Conservation (phyloP, 2,888 invertebrate genomes). For the Gnatocerus cornutus region DNA sequence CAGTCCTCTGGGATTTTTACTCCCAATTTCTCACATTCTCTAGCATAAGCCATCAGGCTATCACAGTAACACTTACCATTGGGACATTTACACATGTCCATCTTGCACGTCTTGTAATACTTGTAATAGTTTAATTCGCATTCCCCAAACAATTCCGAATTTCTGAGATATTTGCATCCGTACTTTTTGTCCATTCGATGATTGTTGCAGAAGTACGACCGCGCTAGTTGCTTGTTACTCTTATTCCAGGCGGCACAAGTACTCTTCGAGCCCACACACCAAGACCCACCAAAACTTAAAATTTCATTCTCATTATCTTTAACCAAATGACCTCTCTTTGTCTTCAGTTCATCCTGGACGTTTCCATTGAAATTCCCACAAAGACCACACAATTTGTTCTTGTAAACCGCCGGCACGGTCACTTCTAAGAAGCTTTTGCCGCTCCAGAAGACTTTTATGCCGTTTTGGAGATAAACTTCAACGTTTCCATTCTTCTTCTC, state of each 20-base stretch:
- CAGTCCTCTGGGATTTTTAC: slow-evolving; percentile 81
- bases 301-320: slow-evolving; percentile 78
- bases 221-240: slow-evolving; percentile 6
- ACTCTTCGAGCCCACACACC: slow-evolving; percentile 87
- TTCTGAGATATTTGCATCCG: slow-evolving; percentile 65
- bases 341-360: slow-evolving; percentile 86
- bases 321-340: slow-evolving; percentile 78
- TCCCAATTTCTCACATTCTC: slow-evolving; percentile 88
- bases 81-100: slow-evolving; percentile 89
- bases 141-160: slow-evolving; percentile 77
- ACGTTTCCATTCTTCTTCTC: slow-evolving; percentile 80
- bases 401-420: slow-evolving; percentile 83
- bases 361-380: slow-evolving; percentile 96
- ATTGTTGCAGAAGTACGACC: slow-evolving; percentile 40
- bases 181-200: slow-evolving; percentile 56
- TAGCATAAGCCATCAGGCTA: slow-evolving; percentile 90
- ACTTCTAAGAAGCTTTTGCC: slow-evolving; percentile 93
- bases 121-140: slow-evolving; percentile 88
- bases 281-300: slow-evolving; percentile 88
- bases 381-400: slow-evolving; percentile 87
- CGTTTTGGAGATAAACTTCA: slow-evolving; percentile 80
- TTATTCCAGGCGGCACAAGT: slow-evolving; percentile 74
- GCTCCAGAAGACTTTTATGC: slow-evolving; percentile 92
- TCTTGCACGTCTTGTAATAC: slow-evolving; percentile 89
- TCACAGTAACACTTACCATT: slow-evolving; percentile 90